Percentiles rank a stretch among this genome's conserved stretches.
Conservation (phyloP, 2,888 invertebrate genomes). For the Pyrrhia umbra region DNA sequence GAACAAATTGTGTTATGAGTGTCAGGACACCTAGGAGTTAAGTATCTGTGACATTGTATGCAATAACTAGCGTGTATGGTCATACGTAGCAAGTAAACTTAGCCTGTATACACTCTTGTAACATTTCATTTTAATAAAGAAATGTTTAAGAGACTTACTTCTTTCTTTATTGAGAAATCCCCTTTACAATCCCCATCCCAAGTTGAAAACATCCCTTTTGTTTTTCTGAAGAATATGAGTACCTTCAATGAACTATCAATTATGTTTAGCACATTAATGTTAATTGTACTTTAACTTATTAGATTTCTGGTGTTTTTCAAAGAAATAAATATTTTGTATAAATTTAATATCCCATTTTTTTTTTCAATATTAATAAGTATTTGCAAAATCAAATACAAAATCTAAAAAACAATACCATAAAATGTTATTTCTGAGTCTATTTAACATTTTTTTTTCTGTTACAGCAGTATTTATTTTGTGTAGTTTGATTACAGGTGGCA, state of each 20-base stretch:
- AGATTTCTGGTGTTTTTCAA: not conserved
- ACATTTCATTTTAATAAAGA: slow-evolving; percentile 83
- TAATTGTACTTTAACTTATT: not conserved
- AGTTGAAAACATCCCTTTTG: slow-evolving; percentile 31
- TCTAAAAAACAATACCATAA: not conserved
- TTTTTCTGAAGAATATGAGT: slow-evolving; percentile 3
- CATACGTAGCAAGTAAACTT: slow-evolving; percentile 70
- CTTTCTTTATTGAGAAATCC: slow-evolving; percentile 76
- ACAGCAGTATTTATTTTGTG: slow-evolving; percentile 60
- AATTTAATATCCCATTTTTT: not conserved
- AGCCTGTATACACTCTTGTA: slow-evolving; percentile 77
- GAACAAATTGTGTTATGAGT: slow-evolving; percentile 53
- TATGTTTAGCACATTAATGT: slow-evolving; percentile 1
- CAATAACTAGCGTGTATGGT: slow-evolving; percentile 70
- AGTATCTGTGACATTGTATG: slow-evolving; percentile 67
- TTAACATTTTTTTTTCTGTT: slow-evolving; percentile 55
- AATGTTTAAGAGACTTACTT: slow-evolving; percentile 82
- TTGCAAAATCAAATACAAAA: not conserved
- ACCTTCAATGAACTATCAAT: not conserved
- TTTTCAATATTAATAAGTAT: not conserved
- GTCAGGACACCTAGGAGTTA: slow-evolving; percentile 52
- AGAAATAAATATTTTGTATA: not conserved
- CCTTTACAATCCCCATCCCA: slow-evolving; percentile 62
- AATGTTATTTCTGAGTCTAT: slow-evolving; percentile 7
- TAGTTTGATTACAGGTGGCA: slow-evolving; percentile 77